Conservation (phyloP, 37 sponge, comb jelly and placozoan genomes). For the Agelas oroides region DNA sequence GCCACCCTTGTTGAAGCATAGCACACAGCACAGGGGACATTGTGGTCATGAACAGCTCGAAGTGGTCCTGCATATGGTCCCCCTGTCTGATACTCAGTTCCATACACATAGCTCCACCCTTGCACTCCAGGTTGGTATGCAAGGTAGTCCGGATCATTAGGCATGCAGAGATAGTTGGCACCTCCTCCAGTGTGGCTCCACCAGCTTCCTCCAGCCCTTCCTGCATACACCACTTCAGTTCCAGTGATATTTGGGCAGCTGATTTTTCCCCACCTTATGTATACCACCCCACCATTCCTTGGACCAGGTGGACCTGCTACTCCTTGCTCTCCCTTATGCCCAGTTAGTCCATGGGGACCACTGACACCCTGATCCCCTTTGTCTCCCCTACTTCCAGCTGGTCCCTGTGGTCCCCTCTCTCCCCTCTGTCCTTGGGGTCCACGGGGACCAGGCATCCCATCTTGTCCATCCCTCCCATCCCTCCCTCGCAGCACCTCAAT, state of each 20-base stretch:
- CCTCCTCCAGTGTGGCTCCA: slow-evolving; percentile 47
- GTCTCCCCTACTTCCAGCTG: too few species aligned
- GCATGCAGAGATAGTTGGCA: slow-evolving; percentile 64
- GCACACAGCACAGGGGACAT: slow-evolving; percentile 67
- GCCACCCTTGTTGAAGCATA: not conserved
- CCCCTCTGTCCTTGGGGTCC: too few species aligned
- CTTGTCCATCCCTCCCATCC: too few species aligned
- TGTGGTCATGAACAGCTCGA: not conserved
- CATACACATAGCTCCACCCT: slow-evolving; percentile 25
- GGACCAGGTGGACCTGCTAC: slow-evolving; percentile 45
- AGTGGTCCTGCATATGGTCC: not conserved
- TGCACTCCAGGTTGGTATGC: not conserved
- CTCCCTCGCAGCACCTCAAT: too few species aligned
- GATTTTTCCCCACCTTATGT: slow-evolving; percentile 62
- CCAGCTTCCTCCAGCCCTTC: slow-evolving; percentile 15
- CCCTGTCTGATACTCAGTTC: slow-evolving; percentile 41
- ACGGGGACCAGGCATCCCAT: too few species aligned
- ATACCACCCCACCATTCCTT: slow-evolving; percentile 31
- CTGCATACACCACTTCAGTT: slow-evolving; percentile 45
- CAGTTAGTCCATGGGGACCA: too few species aligned
- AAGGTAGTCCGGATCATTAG: slow-evolving; percentile 23
- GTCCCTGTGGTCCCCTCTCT: too few species aligned
- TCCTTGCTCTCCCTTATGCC: too few species aligned
- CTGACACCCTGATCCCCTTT: too few species aligned
- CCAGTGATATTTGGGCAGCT: slow-evolving; percentile 44